A percentile compares a stretch with the other conserved stretches of the same genome.
Evolutionary conservation across 2,888 invertebrate species (phyloP).

Genomic region (Cryptus armator): DNA sequence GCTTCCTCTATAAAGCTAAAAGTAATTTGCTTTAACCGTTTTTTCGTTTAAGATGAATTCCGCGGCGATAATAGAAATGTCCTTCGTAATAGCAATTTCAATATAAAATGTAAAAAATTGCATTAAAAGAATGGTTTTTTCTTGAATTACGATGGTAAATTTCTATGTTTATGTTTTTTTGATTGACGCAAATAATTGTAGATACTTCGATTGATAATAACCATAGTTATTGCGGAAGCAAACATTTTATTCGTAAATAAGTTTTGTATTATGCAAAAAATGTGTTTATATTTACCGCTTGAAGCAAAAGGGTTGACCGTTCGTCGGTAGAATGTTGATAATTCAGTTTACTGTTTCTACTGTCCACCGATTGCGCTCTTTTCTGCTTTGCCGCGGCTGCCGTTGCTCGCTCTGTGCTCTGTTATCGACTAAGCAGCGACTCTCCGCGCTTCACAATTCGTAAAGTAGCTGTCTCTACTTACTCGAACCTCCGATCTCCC

Average conservation of each 20-base stretch:
- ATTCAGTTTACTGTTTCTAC: constrained; percentile 58
- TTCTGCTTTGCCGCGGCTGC: constrained; percentile 36
- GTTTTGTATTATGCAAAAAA: not conserved
- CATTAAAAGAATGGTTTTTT: no score
- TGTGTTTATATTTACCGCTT: not conserved
- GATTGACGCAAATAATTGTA: no score
- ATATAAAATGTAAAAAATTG: no score
- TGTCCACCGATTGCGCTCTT: constrained; percentile 52
- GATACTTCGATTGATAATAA: no score
- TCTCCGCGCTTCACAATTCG: constrained; percentile 63
- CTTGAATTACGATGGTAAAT: no score
- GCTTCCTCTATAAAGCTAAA: not conserved
- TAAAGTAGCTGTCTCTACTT: constrained; percentile 70
- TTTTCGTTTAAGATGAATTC: not conserved
- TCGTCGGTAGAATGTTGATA: constrained; percentile 47
- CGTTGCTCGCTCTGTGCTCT: constrained; percentile 45
- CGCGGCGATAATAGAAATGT: not conserved
- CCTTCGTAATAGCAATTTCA: not conserved
- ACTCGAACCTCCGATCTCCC: constrained; percentile 52
- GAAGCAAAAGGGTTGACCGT: constrained; percentile 5
- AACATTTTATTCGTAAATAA: no score
- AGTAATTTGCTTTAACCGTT: not conserved
- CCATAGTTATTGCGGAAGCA: no score
- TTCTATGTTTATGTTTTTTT: no score
- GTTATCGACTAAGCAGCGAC: constrained; percentile 60